Evolutionary conservation across 2,888 invertebrate species (phyloP), one percentile per base, ranked within the genome.

Genomic region (Lingula anatina): DNA sequence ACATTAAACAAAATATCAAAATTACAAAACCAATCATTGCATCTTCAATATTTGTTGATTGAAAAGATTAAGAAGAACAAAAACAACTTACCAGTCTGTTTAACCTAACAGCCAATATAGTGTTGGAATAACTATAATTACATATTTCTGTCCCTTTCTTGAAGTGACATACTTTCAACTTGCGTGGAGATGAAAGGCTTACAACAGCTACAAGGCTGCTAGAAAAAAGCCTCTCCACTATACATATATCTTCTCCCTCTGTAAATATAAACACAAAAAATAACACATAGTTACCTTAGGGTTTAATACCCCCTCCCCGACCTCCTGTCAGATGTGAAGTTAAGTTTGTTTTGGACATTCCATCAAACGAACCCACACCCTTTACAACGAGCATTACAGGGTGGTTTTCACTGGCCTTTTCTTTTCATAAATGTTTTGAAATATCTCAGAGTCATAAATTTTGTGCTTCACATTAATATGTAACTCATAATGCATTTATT

Each of bases 131-230:
- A 73, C 89, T 90, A 81, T 95, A 95, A 80, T 94, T 93, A 80
- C 95, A 96, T 75, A 97, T 97, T 82, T 96, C 96, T 50, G 92
- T 92, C 61, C 94, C 92, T 78, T 92, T 94, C 78, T 92, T 93
- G 80, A 94, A 96, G 81, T 97, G 97, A 79, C 93, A 95, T 55
- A 97, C 92, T 82, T 90, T 89, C 72, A 94, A 83, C 70, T 84
- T 90, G 75, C 97, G 83, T 59, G 96, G 95, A 53, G 93, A 88
- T 62, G 89, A 84, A 65, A 90, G 83, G 61, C 91, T 90, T 60
- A 99, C 97, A 66, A 96, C 85, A 52, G 96, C 95, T 73, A 97
- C 91, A 67, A 99, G 83, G 66, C 94, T 94, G 79, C 95, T 95
- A 80, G 92, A 92, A 81, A 97, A 99, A 59, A 97, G 84, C 55